Evolutionary conservation across 2,888 invertebrate genomes (phyloP).

Genomic region (Agrilus biguttatus): DNA sequence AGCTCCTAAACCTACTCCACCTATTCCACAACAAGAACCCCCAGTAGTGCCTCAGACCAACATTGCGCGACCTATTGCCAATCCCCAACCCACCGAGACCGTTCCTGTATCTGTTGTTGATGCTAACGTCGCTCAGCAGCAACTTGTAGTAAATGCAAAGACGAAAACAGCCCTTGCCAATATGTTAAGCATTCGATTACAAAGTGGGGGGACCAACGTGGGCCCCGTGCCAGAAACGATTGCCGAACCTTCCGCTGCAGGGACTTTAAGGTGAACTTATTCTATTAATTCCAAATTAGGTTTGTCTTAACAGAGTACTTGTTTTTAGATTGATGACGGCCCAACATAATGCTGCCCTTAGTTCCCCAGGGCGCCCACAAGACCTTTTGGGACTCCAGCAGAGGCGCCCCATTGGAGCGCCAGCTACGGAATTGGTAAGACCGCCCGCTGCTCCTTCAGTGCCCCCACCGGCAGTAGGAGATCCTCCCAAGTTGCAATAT

Average conservation of each 20-base stretch:
- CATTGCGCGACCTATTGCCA: slow-evolving; percentile 8
- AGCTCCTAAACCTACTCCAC: slow-evolving; percentile 19
- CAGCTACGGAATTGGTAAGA: slow-evolving; percentile 28
- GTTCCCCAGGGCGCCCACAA: slow-evolving; percentile 32
- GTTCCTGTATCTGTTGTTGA: slow-evolving; percentile 11
- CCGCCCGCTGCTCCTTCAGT: slow-evolving; percentile 34
- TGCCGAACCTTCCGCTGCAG: slow-evolving; percentile 49
- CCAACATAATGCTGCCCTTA: slow-evolving; percentile 54
- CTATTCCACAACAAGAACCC: slow-evolving; percentile 17
- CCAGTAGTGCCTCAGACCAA: slow-evolving; percentile 6
- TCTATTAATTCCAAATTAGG: neutral
- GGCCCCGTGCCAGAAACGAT: slow-evolving; percentile 20
- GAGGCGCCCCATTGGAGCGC: slow-evolving; percentile 29
- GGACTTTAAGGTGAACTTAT: slow-evolving; percentile 38
- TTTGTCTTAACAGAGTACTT: neutral
- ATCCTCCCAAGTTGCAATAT: slow-evolving; percentile 28
- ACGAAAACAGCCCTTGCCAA: slow-evolving; percentile 92
- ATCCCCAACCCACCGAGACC: slow-evolving; percentile 9
- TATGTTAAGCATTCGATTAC: slow-evolving; percentile 74
- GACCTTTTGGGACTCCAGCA: slow-evolving; percentile 41
- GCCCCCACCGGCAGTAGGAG: slow-evolving; percentile 24
- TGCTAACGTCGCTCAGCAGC: slow-evolving; percentile 27
- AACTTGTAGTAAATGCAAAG: slow-evolving; percentile 65
- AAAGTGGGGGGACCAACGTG: slow-evolving; percentile 36
- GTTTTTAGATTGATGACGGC: slow-evolving; percentile 61